A percentile compares a stretch with the other conserved stretches of the same genome.
Conservation (phyloP, 2,797 vertebrate genomes). For the Nyctibius grandis region DNA sequence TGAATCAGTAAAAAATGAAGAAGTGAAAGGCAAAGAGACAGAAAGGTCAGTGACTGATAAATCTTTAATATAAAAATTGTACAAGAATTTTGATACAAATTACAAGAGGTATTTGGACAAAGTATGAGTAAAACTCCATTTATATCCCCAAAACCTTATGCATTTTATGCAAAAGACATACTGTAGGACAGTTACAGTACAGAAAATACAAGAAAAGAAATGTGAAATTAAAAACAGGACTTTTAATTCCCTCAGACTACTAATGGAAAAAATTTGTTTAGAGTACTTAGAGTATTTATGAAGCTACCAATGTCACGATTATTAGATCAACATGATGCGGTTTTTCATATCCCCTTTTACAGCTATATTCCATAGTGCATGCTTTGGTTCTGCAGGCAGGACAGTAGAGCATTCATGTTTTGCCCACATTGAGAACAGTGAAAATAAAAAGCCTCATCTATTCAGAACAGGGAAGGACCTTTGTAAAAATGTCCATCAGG, state of each 20-base stretch:
- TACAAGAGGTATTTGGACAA: slow-evolving; percentile 99
- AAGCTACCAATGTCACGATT: slow-evolving; percentile 82
- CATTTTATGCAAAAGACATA: slow-evolving; percentile 94
- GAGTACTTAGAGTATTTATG: slow-evolving; percentile 87
- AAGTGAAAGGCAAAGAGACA: not conserved
- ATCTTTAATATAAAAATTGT: slow-evolving; percentile 99
- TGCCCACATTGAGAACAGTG: slow-evolving; percentile 64
- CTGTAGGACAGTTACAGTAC: slow-evolving; percentile 89
- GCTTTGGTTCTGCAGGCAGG: slow-evolving; percentile 76
- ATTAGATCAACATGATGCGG: slow-evolving; percentile 77
- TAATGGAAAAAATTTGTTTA: slow-evolving; percentile 83
- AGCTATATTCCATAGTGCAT: slow-evolving; percentile 73
- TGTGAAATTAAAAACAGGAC: slow-evolving; percentile 69
- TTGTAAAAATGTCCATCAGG: not conserved
- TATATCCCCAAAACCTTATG: slow-evolving; percentile 98
- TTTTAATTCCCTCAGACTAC: slow-evolving; percentile 80
- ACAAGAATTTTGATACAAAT: slow-evolving; percentile 99
- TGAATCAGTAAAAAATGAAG: slow-evolving; percentile 1
- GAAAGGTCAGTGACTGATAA: slow-evolving; percentile 90
- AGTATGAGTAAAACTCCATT: slow-evolving; percentile 99
- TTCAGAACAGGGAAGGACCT: not conserved
- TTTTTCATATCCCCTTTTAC: slow-evolving; percentile 70
- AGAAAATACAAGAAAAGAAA: slow-evolving; percentile 87
- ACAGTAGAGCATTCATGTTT: slow-evolving; percentile 35
- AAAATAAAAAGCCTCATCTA: slow-evolving; percentile 23